Evolutionary conservation across 1,140 invertebrate genomes (phyloP).

Genomic region (Xylocopa sonorina): DNA sequence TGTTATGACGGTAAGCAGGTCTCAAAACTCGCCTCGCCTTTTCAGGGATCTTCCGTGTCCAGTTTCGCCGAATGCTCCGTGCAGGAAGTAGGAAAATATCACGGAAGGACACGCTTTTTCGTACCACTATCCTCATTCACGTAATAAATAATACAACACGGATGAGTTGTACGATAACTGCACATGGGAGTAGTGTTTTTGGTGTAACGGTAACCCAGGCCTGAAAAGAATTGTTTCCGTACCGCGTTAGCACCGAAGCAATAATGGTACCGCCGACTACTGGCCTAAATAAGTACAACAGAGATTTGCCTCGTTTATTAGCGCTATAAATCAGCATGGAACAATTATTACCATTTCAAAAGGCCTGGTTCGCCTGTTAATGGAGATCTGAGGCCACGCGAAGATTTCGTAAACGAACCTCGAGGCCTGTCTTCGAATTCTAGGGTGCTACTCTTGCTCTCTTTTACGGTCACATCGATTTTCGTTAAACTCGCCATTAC

Average conservation of each 20-base stretch:
- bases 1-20: slow-evolving; percentile 40
- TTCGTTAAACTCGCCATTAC: neutral
- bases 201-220: neutral
- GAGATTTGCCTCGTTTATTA: slow-evolving; percentile 1
- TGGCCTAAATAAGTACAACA: neutral
- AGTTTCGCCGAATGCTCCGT: slow-evolving; percentile 37
- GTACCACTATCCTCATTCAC: neutral
- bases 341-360: neutral
- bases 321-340: neutral
- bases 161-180: too few relatives aligned
- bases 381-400: neutral
- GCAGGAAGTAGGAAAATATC: slow-evolving; percentile 28
- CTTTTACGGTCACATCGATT: neutral
- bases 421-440: neutral
- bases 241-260: neutral
- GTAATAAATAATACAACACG: too few relatives aligned
- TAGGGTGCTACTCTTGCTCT: neutral
- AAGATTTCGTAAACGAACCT: slow-evolving; percentile 10
- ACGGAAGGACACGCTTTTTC: slow-evolving; percentile 18
- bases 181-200: neutral
- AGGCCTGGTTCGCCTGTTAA: neutral
- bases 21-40: slow-evolving; percentile 43
- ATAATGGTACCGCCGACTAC: neutral
- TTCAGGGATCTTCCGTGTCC: slow-evolving; percentile 10
- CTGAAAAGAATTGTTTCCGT: neutral